Conservation (phyloP, 1,140 invertebrate species). For the Arctopsyche grandis region DNA sequence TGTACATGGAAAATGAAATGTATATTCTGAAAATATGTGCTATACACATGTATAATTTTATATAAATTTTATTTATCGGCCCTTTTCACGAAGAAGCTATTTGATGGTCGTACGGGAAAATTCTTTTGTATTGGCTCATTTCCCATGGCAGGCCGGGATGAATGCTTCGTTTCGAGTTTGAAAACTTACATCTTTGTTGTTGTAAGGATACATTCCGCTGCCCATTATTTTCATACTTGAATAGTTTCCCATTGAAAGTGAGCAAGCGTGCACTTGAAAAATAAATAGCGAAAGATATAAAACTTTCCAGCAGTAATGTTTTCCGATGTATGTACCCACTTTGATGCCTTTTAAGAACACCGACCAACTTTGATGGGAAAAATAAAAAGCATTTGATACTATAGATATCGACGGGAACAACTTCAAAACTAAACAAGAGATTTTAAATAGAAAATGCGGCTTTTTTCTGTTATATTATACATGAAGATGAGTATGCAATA, state of each 20-base stretch:
- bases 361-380: slow-evolving; percentile 20
- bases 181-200: slow-evolving; percentile 51
- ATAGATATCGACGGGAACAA: neutral
- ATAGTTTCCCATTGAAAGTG: slow-evolving; percentile 51
- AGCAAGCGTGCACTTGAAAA: slow-evolving; percentile 51
- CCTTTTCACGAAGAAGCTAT: too few relatives aligned
- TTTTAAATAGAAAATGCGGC: too few relatives aligned
- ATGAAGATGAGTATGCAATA: too few relatives aligned
- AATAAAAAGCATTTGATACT: neutral
- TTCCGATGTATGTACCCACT: slow-evolving; percentile 11
- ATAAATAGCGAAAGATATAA: slow-evolving; percentile 35
- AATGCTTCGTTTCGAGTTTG: slow-evolving; percentile 23
- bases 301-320: slow-evolving; percentile 23
- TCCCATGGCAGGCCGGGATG: slow-evolving; percentile 18
- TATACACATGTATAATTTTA: too few relatives aligned
- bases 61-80: too few relatives aligned
- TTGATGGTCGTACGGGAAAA: neutral
- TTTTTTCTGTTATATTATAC: too few relatives aligned
- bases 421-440: neutral
- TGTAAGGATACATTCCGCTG: slow-evolving; percentile 38
- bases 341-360: neutral
- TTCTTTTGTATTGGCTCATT: slow-evolving; percentile 39
- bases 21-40: too few relatives aligned
- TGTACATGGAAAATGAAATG: too few relatives aligned
- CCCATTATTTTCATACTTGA: slow-evolving; percentile 53